These are phyloP conservation scores for Agonopterix alstromeriana DNA, from an alignment of 2,888 invertebrate species.

Conservation along the genomic window DNA sequence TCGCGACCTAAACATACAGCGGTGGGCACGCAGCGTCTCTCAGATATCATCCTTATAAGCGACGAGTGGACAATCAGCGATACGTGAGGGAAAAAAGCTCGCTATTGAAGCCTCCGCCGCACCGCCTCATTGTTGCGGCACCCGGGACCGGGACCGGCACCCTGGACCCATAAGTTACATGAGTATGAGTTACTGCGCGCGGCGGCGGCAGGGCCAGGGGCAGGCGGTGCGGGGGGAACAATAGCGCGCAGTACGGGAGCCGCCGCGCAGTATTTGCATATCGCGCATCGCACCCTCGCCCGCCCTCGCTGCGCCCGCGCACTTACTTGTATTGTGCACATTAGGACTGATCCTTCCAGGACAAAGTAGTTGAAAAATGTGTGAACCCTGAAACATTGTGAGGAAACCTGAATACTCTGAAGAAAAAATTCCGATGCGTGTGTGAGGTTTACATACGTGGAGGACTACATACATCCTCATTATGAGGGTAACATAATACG, in stretches of 20 bases:
- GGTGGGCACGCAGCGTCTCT: conserved; percentile 5
- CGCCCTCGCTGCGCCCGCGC: conserved; percentile 7
- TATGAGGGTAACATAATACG: too few relatives aligned
- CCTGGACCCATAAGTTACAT: conserved; percentile 51
- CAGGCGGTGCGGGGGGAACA: conserved; percentile 32
- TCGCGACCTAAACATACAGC: too few relatives aligned
- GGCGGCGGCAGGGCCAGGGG: conserved; percentile 4
- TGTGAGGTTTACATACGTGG: too few relatives aligned
- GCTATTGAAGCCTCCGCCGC: too few relatives aligned
- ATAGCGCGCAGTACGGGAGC: conserved; percentile 62
- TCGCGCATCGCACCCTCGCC: conserved; percentile 47
- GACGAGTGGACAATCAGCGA: conserved; percentile 47
- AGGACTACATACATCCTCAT: too few relatives aligned
- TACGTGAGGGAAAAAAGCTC: conserved; percentile 16
- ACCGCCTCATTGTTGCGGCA: too few relatives aligned
- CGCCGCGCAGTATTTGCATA: conserved; percentile 53
- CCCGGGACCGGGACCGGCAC: conserved; percentile 8
- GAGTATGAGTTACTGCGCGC: conserved; percentile 25
- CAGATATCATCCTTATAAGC: conserved; percentile 24
- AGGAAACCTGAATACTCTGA: neutral
- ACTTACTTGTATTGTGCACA: neutral
- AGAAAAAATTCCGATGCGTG: too few relatives aligned
- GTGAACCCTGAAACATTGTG: neutral
- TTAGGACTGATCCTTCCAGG: conserved; percentile 10
- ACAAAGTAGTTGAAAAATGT: too few relatives aligned